A percentile compares a stretch with the other conserved stretches of the same genome.
phyloP scores from a whole-genome alignment of 2,113 vertebrate genomes.

The Scopus umbretta region DNA sequence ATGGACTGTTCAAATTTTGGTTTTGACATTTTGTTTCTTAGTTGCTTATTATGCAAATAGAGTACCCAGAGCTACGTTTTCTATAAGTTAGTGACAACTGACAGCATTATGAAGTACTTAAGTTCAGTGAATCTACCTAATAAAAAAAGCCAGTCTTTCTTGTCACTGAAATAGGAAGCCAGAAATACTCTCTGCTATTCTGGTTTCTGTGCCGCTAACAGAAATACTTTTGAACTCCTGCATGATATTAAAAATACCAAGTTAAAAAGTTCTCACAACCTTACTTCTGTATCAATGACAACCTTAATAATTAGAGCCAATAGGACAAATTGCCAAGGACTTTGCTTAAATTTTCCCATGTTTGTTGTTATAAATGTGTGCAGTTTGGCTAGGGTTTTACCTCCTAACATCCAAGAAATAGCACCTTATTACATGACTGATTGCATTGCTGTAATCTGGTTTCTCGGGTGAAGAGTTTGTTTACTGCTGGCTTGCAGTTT shows the following conservation, averaged over 20 bases:
- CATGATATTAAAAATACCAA: background rate
- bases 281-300: background rate
- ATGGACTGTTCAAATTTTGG: background rate
- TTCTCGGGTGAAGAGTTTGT: slow-evolving; percentile 13
- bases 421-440: background rate
- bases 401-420: background rate
- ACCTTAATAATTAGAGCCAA: background rate
- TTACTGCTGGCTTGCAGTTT: background rate
- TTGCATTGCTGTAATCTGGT: background rate
- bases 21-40: background rate
- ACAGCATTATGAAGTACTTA: background rate
- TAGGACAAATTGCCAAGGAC: background rate
- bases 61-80: background rate
- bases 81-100: background rate
- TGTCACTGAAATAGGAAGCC: background rate
- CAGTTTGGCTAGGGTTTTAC: background rate
- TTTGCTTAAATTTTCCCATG: background rate
- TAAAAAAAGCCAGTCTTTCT: background rate
- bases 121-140: background rate
- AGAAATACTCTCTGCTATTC: background rate
- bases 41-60: background rate
- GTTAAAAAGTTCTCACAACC: background rate
- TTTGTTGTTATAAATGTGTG: background rate
- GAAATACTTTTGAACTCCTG: background rate
- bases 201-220: background rate